phyloP scores from a whole-genome alignment of 2,888 invertebrate genomes.

The Pachycephus smyrnensis region DNA sequence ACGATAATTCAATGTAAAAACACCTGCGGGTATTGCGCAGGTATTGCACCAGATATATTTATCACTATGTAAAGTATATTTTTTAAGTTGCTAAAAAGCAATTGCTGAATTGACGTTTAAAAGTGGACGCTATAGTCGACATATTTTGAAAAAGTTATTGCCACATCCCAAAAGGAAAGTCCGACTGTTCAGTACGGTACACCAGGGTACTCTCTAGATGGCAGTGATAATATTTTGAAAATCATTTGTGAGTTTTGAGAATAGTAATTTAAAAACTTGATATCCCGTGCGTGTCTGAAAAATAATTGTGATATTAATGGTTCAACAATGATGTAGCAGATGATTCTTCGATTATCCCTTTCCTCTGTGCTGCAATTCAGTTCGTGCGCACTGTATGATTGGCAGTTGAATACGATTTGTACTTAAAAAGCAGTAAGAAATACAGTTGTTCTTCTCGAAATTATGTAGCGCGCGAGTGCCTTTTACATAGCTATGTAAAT shows the following conservation, averaged over 20 bases:
- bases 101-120: neutral
- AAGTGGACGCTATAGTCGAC: neutral
- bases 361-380: neutral
- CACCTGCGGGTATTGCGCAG: no score
- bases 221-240: slow-evolving; percentile 18
- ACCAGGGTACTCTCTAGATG: neutral
- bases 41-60: no score
- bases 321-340: neutral
- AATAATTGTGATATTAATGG: slow-evolving; percentile 1
- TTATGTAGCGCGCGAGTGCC: slow-evolving; percentile 35
- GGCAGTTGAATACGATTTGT: slow-evolving; percentile 34
- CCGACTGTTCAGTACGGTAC: neutral
- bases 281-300: slow-evolving; percentile 9
- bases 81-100: neutral
- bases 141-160: neutral
- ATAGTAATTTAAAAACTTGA: slow-evolving; percentile 20
- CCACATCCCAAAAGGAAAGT: neutral
- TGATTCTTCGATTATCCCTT: neutral
- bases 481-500: slow-evolving; percentile 38
- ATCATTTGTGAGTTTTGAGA: slow-evolving; percentile 17
- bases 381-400: neutral
- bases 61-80: neutral
- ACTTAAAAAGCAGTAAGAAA: slow-evolving; percentile 44
- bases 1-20: neutral
- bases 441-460: slow-evolving; percentile 31